Conservation (phyloP, 1,140 invertebrate species). For the Condylostylus longicornis region DNA sequence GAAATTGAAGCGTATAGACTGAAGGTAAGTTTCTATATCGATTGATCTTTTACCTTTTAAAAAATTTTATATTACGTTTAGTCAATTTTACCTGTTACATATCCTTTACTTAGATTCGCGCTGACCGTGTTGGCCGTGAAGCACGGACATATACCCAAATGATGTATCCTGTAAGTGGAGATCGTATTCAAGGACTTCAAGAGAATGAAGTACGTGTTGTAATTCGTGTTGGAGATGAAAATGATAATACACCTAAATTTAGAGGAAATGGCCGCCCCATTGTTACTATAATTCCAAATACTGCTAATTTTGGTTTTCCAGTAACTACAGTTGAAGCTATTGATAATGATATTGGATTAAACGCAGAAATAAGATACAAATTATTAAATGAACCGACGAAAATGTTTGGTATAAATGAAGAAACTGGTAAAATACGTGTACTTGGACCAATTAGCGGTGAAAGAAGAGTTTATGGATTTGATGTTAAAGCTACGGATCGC, state of each 20-base stretch:
- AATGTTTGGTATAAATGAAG: conserved; percentile 58
- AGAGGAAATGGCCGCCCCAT: conserved; percentile 51
- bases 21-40: too few relatives aligned
- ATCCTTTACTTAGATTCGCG: conserved; percentile 44
- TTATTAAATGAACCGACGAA: conserved; percentile 51
- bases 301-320: conserved; percentile 62
- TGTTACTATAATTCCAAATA: conserved; percentile 60
- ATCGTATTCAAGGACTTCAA: conserved; percentile 47
- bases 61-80: too few relatives aligned
- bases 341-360: conserved; percentile 57
- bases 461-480: conserved; percentile 64
- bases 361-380: conserved; percentile 65
- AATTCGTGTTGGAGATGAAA: conserved; percentile 59
- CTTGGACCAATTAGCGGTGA: conserved; percentile 50
- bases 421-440: conserved; percentile 56
- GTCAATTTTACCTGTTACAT: too few relatives aligned
- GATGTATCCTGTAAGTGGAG: conserved; percentile 54
- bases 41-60: too few relatives aligned
- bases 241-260: conserved; percentile 68
- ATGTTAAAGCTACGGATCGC: conserved; percentile 74
- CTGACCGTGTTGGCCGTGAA: conserved; percentile 34
- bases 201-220: conserved; percentile 38
- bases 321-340: conserved; percentile 55
- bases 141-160: conserved; percentile 47
- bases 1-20: conserved; percentile 46